Conservation (phyloP, 1,140 invertebrate species). For the Penaeus vannamei region DNA sequence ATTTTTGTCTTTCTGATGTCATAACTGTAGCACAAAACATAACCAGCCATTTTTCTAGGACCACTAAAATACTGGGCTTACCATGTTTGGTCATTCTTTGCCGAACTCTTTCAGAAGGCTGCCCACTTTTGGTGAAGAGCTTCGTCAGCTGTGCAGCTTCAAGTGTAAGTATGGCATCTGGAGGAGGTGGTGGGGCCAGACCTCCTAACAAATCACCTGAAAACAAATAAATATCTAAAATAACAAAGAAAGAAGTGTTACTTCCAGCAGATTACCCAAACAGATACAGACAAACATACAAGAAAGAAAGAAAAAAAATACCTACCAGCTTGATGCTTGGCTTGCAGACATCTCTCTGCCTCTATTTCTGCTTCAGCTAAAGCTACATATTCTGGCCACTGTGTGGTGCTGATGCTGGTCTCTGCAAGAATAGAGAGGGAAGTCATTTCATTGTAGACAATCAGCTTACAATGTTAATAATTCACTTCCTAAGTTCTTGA, state of each 20-base stretch:
- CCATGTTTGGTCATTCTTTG: constrained; percentile 48
- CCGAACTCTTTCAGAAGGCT: constrained; percentile 24
- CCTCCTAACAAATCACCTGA: constrained; percentile 40
- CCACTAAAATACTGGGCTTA: neutral
- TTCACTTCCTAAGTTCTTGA: too few relatives aligned
- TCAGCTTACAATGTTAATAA: neutral
- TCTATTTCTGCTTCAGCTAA: constrained; percentile 21
- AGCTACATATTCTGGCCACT: constrained; percentile 58
- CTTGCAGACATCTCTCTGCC: constrained; percentile 37
- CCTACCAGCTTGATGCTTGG: constrained; percentile 32
- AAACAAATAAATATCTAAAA: neutral
- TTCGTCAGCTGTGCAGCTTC: constrained; percentile 47
- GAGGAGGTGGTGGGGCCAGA: constrained; percentile 35
- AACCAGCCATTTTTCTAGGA: too few relatives aligned
- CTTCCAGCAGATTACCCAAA: too few relatives aligned
- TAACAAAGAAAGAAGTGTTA: neutral
- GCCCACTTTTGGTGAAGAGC: constrained; percentile 53
- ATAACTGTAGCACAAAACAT: too few relatives aligned
- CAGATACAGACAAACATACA: neutral
- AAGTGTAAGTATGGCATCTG: constrained; percentile 48
- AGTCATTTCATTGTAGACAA: neutral
- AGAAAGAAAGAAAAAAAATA: neutral
- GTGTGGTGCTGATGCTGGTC: constrained; percentile 19
- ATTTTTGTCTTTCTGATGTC: too few relatives aligned
- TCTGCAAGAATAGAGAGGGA: constrained; percentile 18